phyloP scores from a whole-genome alignment of 2,888 invertebrate species.

The Octodonta nipae region DNA sequence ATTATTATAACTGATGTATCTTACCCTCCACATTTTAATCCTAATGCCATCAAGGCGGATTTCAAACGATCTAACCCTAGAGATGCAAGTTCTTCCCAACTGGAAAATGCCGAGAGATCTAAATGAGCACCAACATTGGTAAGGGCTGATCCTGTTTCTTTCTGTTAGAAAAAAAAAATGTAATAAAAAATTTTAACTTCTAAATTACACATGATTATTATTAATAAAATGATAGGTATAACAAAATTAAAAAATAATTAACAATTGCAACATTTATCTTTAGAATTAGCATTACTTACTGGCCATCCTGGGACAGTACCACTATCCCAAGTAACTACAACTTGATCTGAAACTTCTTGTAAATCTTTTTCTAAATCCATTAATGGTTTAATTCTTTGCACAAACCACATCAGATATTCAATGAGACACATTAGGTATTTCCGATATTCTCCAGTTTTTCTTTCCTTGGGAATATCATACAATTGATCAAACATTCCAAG shows the following conservation, averaged over 20 bases:
- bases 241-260: conserved; percentile 7
- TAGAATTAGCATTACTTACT: conserved; percentile 36
- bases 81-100: conserved; percentile 92
- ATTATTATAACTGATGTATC: conserved; percentile 13
- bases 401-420: conserved; percentile 74
- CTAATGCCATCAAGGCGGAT: conserved; percentile 90
- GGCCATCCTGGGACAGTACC: conserved; percentile 93
- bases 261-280: conserved; percentile 7
- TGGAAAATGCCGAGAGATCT: conserved; percentile 95
- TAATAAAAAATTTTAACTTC: no score
- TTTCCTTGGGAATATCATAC: conserved; percentile 84
- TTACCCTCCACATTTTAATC: conserved; percentile 92
- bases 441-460: conserved; percentile 76
- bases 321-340: conserved; percentile 74
- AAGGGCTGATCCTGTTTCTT: conserved; percentile 86
- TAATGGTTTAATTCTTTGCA: conserved; percentile 72
- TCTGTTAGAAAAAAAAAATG: conserved; percentile 38
- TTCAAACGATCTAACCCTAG: conserved; percentile 93
- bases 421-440: conserved; percentile 73
- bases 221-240: neutral
- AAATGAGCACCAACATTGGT: conserved; percentile 92
- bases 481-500: conserved; percentile 87
- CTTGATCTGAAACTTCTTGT: conserved; percentile 63
- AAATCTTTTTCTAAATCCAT: conserved; percentile 69
- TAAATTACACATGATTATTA: neutral